Evolutionary conservation across 2,797 vertebrate species (phyloP), one percentile per base, ranked within the genome.

Genomic region (Psittacula echo): DNA sequence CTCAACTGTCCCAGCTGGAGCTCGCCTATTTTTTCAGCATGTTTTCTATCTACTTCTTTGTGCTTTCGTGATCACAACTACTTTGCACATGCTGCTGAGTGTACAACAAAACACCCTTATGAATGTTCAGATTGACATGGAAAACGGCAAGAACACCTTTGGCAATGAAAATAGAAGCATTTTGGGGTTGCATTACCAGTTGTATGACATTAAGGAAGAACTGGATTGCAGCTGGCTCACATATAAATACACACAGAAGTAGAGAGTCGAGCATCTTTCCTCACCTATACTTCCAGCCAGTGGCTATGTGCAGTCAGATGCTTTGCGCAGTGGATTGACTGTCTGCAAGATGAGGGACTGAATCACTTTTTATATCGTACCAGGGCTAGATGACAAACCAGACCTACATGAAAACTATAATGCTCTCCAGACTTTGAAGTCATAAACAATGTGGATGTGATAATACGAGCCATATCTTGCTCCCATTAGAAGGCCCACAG

Each of bases 171-270:
- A 23, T 3, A 29, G 80, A 84, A 88, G 24, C 10, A 39, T 44
- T 64, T 30, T 24, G 74, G 6, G 7, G 5, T 50, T 58, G 39
- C 29, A 34, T 26, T 13, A 45, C 5, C 18, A 78, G 54, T 26
- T 75, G 11, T 14, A 9, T 64, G 54, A 30, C 42, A 68, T 13
- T 53, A 71, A n/a, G 22, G 54, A 32, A 54, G 44, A 44, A 66
- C 51, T 13, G 3, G 13, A 39, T 5, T 41, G 44, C 77, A 83
- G 70, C 54, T 88, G 67, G 27, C 23, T 87, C 2, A 0, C 39
- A 24, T 30, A 39, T 32, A 64, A 80, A 73, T 8, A 21, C 19
- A 58, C 45, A 27, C 0, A 0, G 5, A 41, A 76, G 29, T 1
- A 79, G 39, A 75, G 54, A 64, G n/a, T 73, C 1, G 0, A 83